A percentile compares a stretch with the other conserved stretches of the same genome.
Conservation (phyloP, 2,797 vertebrate genomes). For the Acanthurus leucopareius region DNA sequence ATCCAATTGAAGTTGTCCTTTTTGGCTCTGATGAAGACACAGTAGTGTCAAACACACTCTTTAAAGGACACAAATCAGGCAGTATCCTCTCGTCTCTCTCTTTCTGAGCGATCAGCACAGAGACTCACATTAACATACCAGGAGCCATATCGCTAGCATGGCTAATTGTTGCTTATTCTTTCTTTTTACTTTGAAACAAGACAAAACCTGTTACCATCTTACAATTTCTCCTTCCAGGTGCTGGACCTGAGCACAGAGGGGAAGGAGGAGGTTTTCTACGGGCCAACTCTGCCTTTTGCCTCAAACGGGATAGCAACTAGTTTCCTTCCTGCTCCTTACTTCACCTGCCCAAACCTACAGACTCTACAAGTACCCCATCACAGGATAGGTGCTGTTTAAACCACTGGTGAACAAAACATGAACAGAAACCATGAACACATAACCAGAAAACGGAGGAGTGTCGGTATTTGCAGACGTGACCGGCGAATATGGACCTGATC, state of each 20-base stretch:
- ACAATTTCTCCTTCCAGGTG: conserved; percentile 84
- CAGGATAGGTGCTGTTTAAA: conserved; percentile 90
- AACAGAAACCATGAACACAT: conserved; percentile 12
- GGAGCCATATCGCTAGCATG: too few relatives aligned
- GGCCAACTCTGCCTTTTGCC: conserved; percentile 95
- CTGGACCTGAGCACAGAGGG: conserved; percentile 95
- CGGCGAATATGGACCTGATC: conserved; percentile 16
- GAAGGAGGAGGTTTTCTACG: conserved; percentile 98
- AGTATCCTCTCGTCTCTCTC: too few relatives aligned
- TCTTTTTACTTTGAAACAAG: too few relatives aligned
- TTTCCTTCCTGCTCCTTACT: conserved; percentile 96
- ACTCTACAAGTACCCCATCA: conserved; percentile 97
- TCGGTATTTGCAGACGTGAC: conserved; percentile 31
- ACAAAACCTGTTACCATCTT: neutral
- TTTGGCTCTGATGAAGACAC: too few relatives aligned
- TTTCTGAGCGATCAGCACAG: too few relatives aligned
- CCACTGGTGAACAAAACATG: conserved; percentile 1
- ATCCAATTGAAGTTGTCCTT: too few relatives aligned
- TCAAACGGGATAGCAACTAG: conserved; percentile 96
- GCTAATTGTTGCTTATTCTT: too few relatives aligned
- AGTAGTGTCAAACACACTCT: too few relatives aligned
- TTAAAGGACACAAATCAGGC: too few relatives aligned
- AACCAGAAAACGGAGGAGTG: conserved; percentile 19
- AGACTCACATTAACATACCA: too few relatives aligned
- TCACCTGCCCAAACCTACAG: conserved; percentile 95